Evolutionary conservation across 2,888 invertebrate genomes (phyloP).

Genomic region (Tenthredo mesomela): DNA sequence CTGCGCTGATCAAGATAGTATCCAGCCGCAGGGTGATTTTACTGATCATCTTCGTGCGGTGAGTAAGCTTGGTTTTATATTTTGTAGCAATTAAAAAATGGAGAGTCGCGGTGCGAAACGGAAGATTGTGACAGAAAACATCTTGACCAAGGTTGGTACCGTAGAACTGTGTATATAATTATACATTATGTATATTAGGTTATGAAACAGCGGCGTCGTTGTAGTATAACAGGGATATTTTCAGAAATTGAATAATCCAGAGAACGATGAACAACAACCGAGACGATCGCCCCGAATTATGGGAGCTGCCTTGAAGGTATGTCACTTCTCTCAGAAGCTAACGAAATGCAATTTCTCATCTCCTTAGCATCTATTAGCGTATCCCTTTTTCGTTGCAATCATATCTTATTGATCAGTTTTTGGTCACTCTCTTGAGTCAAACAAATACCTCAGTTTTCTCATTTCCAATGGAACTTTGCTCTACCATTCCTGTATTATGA

Average conservation of each 20-base stretch:
- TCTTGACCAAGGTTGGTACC: conserved; percentile 24
- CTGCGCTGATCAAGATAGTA: background rate
- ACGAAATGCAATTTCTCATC: background rate
- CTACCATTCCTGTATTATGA: background rate
- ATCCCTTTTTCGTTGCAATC: background rate
- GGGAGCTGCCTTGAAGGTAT: conserved; percentile 62
- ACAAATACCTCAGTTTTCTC: background rate
- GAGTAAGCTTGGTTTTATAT: conserved; percentile 23
- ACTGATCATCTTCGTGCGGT: background rate
- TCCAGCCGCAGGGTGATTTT: background rate
- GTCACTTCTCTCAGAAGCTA: conserved; percentile 27
- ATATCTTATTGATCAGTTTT: background rate
- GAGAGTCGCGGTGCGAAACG: background rate
- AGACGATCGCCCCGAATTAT: conserved; percentile 65
- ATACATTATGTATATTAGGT: background rate
- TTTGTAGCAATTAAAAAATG: background rate
- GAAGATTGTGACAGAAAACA: background rate
- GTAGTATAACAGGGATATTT: conserved; percentile 34
- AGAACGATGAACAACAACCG: conserved; percentile 38
- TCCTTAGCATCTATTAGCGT: background rate
- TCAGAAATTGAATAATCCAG: background rate
- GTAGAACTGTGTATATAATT: background rate
- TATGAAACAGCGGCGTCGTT: background rate
- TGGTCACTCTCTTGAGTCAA: background rate
- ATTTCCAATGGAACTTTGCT: background rate